Conservation (phyloP, 2,888 invertebrate genomes). For the Beris chalybata region DNA sequence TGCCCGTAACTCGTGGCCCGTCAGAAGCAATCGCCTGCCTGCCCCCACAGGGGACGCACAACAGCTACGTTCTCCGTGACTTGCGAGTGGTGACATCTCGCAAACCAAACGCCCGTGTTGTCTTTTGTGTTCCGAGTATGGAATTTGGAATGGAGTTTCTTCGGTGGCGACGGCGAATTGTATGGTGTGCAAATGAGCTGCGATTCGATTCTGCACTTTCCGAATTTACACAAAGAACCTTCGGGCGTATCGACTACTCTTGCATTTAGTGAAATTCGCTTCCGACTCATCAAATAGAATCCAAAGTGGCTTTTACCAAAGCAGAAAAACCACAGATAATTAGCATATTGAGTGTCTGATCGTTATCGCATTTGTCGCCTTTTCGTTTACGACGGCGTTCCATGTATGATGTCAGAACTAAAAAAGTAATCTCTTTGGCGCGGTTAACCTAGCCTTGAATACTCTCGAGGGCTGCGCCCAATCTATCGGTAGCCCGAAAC, state of each 20-base stretch:
- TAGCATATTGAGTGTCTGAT: constrained; percentile 29
- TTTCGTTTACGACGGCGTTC: constrained; percentile 18
- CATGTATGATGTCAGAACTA: constrained; percentile 36
- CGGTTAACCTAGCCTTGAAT: background rate
- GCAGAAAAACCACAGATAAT: constrained; percentile 18
- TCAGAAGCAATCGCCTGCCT: background rate
- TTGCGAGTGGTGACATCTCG: constrained; percentile 22
- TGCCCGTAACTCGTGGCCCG: background rate
- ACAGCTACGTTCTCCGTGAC: background rate
- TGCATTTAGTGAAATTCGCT: background rate
- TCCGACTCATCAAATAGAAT: background rate
- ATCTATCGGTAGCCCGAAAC: background rate
- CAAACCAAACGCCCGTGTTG: constrained; percentile 2
- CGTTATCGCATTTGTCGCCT: constrained; percentile 29
- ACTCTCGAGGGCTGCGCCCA: background rate
- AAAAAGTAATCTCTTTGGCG: constrained; percentile 16
- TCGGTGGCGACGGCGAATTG: too few species aligned
- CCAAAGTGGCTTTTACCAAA: background rate
- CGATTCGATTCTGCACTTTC: background rate
- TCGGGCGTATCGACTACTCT: background rate
- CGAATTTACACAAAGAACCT: background rate
- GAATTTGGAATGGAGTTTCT: too few species aligned
- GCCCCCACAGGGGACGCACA: background rate
- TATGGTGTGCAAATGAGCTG: constrained; percentile 1
- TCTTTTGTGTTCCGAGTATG: too few species aligned